Base-by-base conservation (phyloP, 2,113 vertebrate species). In the Physeter macrocephalus region DNA sequence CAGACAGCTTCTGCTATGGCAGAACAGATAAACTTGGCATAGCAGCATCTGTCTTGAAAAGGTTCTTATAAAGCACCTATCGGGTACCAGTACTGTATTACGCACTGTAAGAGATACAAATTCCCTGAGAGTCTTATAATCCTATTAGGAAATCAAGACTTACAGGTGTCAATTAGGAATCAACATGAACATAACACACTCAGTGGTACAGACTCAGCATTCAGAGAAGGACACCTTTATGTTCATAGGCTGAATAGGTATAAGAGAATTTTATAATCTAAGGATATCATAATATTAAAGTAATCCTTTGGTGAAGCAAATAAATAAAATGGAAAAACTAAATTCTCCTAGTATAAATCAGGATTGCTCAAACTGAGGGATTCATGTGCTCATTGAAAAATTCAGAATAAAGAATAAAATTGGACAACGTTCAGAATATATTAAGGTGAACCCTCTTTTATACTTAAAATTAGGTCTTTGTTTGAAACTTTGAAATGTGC, bases 401-500 rank as follows among this genome's bases (percentile, higher is more conserved):
- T 15, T 67, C 67, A 84, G 77, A 92, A 77, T 62, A 29, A 90
- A 93, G 61, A 75, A 75, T 71, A 82, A 81, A 88, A 84, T 20
- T 83, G 54, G 52, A 66, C 10, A 57, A 57, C 2, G 3, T 86
- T 82, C 15, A 71, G 74, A 34, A 88, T 39, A 78, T 74, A 67
- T 75, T 39, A 78, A 92, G 57, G n/a, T 85, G 23, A 72, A n/a
- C 62, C 0, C 23, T 95, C 18, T 72, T 86, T 75, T 87, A 67
- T 86, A 95, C 21, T 94, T 82, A 90, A 93, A 90, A 71, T 82
- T 54, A 94, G 86, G 17, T 43, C 46, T 96, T 92, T 75, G 1
- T 31, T 67, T 94, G 54, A 83, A 96, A 97, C 57, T 85, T 43
- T 84, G 83, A 93, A 89, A 96, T 23, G 67, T 59, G 43, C 23